Evolutionary conservation across 2,113 vertebrate genomes (phyloP).

Genomic region (Ahaetulla prasina): DNA sequence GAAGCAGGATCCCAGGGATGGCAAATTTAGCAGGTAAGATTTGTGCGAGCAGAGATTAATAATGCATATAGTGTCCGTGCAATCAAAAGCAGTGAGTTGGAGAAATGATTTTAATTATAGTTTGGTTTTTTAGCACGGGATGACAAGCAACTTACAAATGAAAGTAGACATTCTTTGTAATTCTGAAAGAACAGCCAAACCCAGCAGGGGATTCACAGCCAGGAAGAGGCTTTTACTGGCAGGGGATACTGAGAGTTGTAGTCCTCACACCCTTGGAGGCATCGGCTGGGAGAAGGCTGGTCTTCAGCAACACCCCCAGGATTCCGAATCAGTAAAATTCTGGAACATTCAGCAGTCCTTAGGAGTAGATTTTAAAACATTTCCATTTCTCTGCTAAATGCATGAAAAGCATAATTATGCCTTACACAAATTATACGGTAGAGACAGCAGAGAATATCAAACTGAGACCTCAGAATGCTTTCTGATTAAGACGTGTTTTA

Average conservation of each 20-base stretch:
- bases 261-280: neutral
- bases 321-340: neutral
- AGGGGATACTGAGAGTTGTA: neutral
- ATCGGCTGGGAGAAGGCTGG: neutral
- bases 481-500: constrained; percentile 15
- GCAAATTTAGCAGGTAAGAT: constrained; percentile 17
- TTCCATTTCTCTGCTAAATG: constrained; percentile 7
- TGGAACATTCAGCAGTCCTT: neutral
- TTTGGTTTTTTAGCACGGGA: neutral
- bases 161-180: neutral
- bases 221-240: neutral
- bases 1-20: constrained; percentile 4
- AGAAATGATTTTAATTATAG: constrained; percentile 24
- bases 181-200: neutral
- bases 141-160: neutral
- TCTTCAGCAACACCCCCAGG: neutral
- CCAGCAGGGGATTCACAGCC: neutral
- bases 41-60: constrained; percentile 29
- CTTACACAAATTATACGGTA: constrained; percentile 9
- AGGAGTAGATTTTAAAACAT: neutral
- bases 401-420: constrained; percentile 11
- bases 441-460: constrained; percentile 9
- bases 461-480: neutral
- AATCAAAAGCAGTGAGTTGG: constrained; percentile 18
- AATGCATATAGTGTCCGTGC: constrained; percentile 7